Evolutionary conservation across 2,797 vertebrate species (phyloP).

Genomic region (Melanotaenia parkinsoni): DNA sequence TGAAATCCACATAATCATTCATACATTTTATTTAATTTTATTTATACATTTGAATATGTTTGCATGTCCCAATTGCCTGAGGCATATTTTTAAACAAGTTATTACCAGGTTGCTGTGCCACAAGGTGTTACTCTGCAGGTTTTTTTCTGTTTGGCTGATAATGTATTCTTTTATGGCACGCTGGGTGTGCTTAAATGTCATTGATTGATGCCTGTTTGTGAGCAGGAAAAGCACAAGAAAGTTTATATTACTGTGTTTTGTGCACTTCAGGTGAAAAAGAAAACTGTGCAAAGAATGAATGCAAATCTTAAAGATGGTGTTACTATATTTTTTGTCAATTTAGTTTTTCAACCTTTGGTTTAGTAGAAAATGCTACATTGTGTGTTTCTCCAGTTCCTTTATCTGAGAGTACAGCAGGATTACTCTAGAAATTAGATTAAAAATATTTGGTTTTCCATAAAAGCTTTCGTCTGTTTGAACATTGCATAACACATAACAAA

Average conservation of each 20-base stretch:
- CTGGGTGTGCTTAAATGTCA: conserved; percentile 63
- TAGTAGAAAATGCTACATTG: conserved; percentile 24
- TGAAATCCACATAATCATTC: conserved; percentile 1
- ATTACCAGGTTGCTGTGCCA: conserved; percentile 58
- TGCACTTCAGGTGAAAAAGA: conserved; percentile 46
- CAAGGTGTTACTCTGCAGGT: conserved; percentile 29
- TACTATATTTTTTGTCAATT: conserved; percentile 34
- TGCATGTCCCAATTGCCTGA: conserved; percentile 17
- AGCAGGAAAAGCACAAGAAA: conserved; percentile 49
- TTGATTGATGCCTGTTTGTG: conserved; percentile 39
- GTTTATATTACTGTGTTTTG: conserved; percentile 36
- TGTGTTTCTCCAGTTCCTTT: conserved; percentile 30
- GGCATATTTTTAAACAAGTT: not conserved
- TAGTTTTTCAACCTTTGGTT: conserved; percentile 27
- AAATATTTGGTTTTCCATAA: conserved; percentile 43
- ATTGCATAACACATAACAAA: conserved; percentile 18
- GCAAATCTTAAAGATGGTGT: conserved; percentile 30
- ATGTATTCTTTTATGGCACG: conserved; percentile 49
- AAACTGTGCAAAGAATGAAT: conserved; percentile 59
- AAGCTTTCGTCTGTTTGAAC: conserved; percentile 24
- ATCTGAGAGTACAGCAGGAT: conserved; percentile 57
- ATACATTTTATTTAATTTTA: conserved; percentile 9
- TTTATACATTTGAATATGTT: conserved; percentile 11
- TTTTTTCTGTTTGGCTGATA: conserved; percentile 36
- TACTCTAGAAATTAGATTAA: conserved; percentile 53